These are phyloP conservation scores for Chrysogorgia sp. DNA, from an alignment of 92 coral and sea anemone genomes.

Conservation along the genomic window DNA sequence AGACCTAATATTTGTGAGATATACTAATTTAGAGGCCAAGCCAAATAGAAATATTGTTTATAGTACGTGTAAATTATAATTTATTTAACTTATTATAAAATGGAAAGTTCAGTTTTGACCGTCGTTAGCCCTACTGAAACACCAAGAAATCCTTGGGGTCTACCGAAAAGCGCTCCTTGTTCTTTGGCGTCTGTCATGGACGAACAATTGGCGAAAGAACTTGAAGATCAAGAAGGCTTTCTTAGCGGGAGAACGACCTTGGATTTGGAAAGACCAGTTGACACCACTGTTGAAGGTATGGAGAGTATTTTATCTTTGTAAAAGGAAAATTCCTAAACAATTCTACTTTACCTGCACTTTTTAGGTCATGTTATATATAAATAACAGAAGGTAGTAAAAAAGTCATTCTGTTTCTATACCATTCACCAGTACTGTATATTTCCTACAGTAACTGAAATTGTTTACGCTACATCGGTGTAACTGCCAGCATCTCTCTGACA, in stretches of 20 bases:
- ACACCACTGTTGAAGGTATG: constrained; percentile 33
- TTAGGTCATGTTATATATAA: too few relatives aligned
- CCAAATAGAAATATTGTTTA: not conserved
- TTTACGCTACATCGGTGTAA: too few relatives aligned
- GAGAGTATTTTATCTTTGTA: not conserved
- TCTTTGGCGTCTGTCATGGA: constrained; percentile 90
- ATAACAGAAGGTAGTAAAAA: too few relatives aligned
- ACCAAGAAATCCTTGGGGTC: constrained; percentile 78
- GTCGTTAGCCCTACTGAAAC: constrained; percentile 11
- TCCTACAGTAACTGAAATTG: too few relatives aligned
- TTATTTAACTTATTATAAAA: constrained; percentile 14
- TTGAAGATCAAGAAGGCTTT: constrained; percentile 72
- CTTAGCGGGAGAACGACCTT: constrained; percentile 44
- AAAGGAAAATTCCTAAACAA: not conserved
- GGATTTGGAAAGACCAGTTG: constrained; percentile 46
- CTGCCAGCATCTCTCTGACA: too few relatives aligned
- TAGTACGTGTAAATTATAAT: not conserved
- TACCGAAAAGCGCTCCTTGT: constrained; percentile 61
- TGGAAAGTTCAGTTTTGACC: constrained; percentile 33
- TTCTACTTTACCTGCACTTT: not conserved
- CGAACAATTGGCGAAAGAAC: constrained; percentile 88
- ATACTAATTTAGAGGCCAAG: not conserved
- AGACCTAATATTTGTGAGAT: not conserved
- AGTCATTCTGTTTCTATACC: too few relatives aligned
- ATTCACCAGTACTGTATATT: too few relatives aligned